A percentile compares a stretch with the other conserved stretches of the same genome.
Evolutionary conservation across 2,888 invertebrate species (phyloP).

Genomic region (Odontocerum albicorne): DNA sequence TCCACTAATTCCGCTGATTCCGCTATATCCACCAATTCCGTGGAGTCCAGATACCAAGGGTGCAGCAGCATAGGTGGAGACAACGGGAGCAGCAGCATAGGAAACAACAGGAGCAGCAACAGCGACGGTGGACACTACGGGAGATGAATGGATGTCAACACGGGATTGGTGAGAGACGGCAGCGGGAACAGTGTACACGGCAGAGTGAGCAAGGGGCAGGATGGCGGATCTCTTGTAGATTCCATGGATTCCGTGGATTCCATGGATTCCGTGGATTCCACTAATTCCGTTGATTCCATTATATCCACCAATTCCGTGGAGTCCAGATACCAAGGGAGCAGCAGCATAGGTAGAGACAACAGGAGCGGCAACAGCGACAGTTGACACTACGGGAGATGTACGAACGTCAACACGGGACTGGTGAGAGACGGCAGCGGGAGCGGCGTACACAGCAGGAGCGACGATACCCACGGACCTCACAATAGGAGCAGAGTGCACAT

Average conservation of each 20-base stretch:
- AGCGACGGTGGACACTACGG: conserved; percentile 37
- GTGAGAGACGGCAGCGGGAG: conserved; percentile 40
- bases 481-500: conserved; percentile 43
- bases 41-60: conserved; percentile 47
- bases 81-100: conserved; percentile 37
- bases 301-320: conserved; percentile 52
- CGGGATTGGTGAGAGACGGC: conserved; percentile 46
- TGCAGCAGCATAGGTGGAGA: conserved; percentile 30
- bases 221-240: conserved; percentile 30
- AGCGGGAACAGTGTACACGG: conserved; percentile 38
- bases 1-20: conserved; percentile 45
- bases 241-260: conserved; percentile 47
- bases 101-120: conserved; percentile 35
- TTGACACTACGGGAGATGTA: conserved; percentile 31
- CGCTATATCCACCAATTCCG: conserved; percentile 50
- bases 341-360: conserved; percentile 48
- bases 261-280: conserved; percentile 31
- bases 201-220: conserved; percentile 3
- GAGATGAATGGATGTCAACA: conserved; percentile 44
- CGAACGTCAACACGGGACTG: conserved; percentile 40
- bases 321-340: conserved; percentile 48
- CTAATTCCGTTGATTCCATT: conserved; percentile 48
- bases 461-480: conserved; percentile 28
- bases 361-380: conserved; percentile 20
- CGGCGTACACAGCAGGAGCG: conserved; percentile 35